phyloP scores from a whole-genome alignment of 92 coral and sea anemone genomes.

The Palythoa caribaeorum region DNA sequence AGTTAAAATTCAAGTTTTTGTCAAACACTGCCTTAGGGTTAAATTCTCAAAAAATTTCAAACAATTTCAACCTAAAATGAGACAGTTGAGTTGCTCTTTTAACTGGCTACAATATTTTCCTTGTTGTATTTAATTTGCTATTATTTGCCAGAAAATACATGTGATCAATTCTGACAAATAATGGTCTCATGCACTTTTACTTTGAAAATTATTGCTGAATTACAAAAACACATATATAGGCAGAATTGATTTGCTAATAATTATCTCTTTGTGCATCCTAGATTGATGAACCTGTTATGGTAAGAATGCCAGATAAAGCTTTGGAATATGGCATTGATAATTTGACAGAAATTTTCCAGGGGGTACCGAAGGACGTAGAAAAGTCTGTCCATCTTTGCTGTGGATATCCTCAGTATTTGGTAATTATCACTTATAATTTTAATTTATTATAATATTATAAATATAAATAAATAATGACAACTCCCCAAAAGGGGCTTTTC shows the following conservation, averaged over 20 bases:
- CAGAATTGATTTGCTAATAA: background rate
- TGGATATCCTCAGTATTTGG: conserved; percentile 36
- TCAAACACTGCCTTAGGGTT: no score
- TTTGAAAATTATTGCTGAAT: no score
- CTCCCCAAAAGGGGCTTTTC: no score
- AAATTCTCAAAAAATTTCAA: no score
- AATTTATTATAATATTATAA: no score
- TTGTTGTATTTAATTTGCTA: no score
- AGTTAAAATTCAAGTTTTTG: no score
- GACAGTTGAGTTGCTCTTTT: no score
- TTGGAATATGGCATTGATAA: conserved; percentile 78
- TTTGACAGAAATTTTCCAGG: conserved; percentile 33
- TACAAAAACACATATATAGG: background rate
- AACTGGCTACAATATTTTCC: no score
- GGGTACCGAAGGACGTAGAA: conserved; percentile 34
- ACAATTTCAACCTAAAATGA: no score
- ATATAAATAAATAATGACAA: no score
- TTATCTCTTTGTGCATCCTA: background rate
- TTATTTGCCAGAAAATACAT: no score
- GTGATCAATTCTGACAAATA: background rate
- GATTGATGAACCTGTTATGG: conserved; percentile 92
- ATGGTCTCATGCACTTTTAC: background rate
- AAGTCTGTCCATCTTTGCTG: conserved; percentile 59
- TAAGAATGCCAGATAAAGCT: conserved; percentile 56
- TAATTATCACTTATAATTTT: background rate